A percentile compares a stretch with the other conserved stretches of the same genome.
Evolutionary conservation across 2,888 invertebrate species (phyloP).

Genomic region (Sarcophaga carnaria): DNA sequence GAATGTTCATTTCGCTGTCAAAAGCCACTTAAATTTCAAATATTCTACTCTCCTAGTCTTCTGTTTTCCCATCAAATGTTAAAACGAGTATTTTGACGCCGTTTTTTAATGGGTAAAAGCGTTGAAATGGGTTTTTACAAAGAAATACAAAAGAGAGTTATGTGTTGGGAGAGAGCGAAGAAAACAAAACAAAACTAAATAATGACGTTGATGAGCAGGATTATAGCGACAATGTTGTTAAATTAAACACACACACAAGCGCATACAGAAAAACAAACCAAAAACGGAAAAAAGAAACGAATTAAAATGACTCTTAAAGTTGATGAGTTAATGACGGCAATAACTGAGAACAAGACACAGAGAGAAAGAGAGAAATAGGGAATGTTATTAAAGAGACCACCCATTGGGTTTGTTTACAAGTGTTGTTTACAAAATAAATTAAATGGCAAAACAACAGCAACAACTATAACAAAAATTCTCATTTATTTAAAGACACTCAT

Average conservation of each 20-base stretch:
- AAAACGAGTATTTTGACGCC: constrained; percentile 38
- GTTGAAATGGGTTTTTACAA: not conserved
- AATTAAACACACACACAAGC: too few relatives aligned
- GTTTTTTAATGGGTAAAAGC: constrained; percentile 33
- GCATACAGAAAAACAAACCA: too few relatives aligned
- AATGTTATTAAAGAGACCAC: constrained; percentile 21
- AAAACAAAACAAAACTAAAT: constrained; percentile 2
- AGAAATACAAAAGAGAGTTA: not conserved
- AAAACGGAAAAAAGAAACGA: too few relatives aligned
- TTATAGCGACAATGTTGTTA: constrained; percentile 6
- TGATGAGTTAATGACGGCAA: not conserved
- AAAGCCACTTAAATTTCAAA: not conserved
- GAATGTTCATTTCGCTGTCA: not conserved
- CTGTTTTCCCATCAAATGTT: not conserved
- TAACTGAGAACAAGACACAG: not conserved
- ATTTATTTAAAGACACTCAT: not conserved
- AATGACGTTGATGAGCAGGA: constrained; percentile 30
- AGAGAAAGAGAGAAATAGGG: not conserved
- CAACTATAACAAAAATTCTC: not conserved
- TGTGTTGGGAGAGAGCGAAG: not conserved
- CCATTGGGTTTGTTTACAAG: constrained; percentile 48
- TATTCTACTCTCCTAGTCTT: not conserved
- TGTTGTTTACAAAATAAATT: constrained; percentile 16
- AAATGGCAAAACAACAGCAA: not conserved
- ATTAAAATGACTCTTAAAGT: not conserved